These are phyloP conservation scores for Patiria miniata DNA, from an alignment of 35 echinoderm and acorn worm genomes.

Conservation along the genomic window DNA sequence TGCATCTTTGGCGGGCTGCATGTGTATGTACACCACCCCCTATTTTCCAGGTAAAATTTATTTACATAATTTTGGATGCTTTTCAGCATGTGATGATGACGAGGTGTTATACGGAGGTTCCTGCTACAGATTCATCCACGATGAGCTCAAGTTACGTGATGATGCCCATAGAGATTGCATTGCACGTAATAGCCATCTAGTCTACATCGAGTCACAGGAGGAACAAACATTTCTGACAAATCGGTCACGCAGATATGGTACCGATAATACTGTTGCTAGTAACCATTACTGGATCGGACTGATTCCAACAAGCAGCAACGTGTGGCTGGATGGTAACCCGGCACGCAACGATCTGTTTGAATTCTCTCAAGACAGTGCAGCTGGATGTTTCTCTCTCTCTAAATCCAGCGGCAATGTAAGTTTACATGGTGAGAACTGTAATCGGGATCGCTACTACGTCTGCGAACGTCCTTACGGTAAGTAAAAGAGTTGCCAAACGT, in stretches of 20 bases:
- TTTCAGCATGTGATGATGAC: background rate
- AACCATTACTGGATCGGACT: conserved; percentile 5
- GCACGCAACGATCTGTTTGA: background rate
- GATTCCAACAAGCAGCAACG: background rate
- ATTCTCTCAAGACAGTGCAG: background rate
- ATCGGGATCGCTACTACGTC: background rate
- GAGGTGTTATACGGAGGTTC: background rate
- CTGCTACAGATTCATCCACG: background rate
- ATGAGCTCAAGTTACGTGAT: background rate
- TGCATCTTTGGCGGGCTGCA: too few relatives aligned
- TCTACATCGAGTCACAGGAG: background rate
- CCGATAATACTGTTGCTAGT: background rate
- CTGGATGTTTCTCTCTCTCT: background rate
- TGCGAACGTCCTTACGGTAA: background rate
- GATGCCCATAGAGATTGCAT: background rate
- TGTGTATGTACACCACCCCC: too few relatives aligned
- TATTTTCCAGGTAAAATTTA: too few relatives aligned
- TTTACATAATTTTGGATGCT: too few relatives aligned
- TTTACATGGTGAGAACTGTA: background rate
- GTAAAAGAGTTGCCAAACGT: too few relatives aligned
- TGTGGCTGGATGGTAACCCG: background rate
- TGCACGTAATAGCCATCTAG: background rate
- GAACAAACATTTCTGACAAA: background rate
- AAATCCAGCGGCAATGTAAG: background rate
- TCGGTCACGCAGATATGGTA: background rate